Evolutionary conservation across 2,113 vertebrate genomes (phyloP), one percentile per base, ranked within the genome.

Genomic region (Haemorhous mexicanus): DNA sequence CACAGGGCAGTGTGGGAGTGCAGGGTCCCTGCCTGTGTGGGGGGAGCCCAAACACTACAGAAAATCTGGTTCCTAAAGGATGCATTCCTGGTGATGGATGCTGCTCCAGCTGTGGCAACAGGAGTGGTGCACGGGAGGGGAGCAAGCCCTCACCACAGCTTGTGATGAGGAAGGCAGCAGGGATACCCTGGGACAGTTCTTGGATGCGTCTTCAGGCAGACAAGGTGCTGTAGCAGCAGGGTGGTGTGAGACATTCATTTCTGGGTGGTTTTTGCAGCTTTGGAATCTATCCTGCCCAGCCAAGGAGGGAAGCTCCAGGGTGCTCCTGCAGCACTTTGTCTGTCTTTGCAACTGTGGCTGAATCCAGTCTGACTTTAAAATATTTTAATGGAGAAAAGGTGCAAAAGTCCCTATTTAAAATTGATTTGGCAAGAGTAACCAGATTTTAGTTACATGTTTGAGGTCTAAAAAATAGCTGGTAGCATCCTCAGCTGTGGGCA

Each of bases 71-170:
- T 35, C 7, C 0, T 50, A 13, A 49, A 53, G 63, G 70, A 63
- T 81, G 59, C 0, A 0, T 15, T 47, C 39, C 6, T 3, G 12
- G 6, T 12, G 49, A 7, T 27, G 5, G 3, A 30, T 66, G 92
- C 47, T 35, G 10, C 19, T 14, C 3, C 77, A 37, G 9, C 33
- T 12, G 21, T 44, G 47, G 24, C 22, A 15, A 27, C 19, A 16
- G 72, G 70, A 53, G 8, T 2, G 30, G 23, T 35, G 37, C 53
- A 66, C 0, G 1, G 24, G 6, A 73, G 85, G 28, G 32, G 78
- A 90, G 76, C 78, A 67, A 67, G 81, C 13, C 33, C 30, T 39
- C 50, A n/a, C 28, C 59, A 64, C 23, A 85, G 39, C 41, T 49
- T 69, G 64, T 70, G 52, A 66, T n/a, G 68, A n/a, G 37, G 59